Conservation (phyloP, 2,797 vertebrate genomes). For the Sylvia borin region DNA sequence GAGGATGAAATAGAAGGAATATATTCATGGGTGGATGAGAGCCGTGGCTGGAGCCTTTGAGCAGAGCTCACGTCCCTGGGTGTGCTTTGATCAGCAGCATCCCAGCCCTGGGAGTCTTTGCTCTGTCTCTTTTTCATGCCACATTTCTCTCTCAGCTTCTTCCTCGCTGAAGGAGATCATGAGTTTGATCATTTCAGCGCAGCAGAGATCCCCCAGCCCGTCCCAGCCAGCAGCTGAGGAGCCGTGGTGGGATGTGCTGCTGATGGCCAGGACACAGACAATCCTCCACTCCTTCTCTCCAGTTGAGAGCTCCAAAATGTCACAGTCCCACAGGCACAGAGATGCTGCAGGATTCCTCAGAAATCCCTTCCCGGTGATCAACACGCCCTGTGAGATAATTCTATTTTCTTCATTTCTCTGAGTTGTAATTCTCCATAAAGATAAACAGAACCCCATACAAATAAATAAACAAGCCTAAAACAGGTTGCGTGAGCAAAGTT, state of each 20-base stretch:
- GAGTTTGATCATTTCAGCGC: background rate
- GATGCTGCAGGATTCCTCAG: background rate
- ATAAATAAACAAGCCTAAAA: background rate
- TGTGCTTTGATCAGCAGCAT: background rate
- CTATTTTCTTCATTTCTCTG: background rate
- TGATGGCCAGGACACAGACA: background rate
- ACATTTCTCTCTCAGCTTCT: background rate
- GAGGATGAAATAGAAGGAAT: background rate
- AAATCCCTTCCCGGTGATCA: background rate
- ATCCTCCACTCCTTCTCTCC: background rate
- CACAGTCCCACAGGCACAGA: background rate
- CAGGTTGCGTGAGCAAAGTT: background rate
- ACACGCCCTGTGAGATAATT: background rate
- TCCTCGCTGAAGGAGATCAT: background rate
- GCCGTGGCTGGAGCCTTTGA: background rate
- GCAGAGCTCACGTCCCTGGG: background rate
- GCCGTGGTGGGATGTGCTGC: accelerated
- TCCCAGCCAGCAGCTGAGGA: background rate
- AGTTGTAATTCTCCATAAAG: background rate
- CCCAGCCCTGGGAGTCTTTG: background rate
- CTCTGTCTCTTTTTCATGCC: background rate
- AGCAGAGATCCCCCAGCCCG: background rate
- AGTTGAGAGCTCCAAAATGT: background rate
- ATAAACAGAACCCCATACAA: background rate
- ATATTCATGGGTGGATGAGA: background rate